phyloP scores from a whole-genome alignment of 2,888 invertebrate species.

The Andricus curvator region DNA sequence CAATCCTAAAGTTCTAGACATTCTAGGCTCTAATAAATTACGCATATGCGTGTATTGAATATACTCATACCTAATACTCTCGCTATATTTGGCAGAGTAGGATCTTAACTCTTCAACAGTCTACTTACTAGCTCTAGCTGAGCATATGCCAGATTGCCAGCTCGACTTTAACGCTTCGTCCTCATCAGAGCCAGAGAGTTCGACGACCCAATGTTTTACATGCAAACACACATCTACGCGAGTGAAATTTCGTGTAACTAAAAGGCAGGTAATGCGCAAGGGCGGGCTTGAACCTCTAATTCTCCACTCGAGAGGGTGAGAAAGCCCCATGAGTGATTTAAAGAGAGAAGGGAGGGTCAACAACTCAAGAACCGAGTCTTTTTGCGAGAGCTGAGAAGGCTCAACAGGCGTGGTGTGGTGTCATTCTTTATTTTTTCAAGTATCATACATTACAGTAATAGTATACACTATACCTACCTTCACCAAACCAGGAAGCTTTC shows the following conservation, averaged over 20 bases:
- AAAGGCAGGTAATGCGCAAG: slow-evolving; percentile 8
- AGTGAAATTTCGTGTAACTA: slow-evolving; percentile 16
- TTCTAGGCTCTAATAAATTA: neutral
- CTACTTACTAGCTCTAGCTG: slow-evolving; percentile 8
- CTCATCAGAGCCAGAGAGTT: slow-evolving; percentile 16
- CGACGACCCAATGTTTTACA: slow-evolving; percentile 24
- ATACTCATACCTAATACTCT: slow-evolving; percentile 3
- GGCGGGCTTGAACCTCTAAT: neutral
- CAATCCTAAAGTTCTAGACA: neutral
- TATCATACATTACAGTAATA: neutral
- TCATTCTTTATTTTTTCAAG: slow-evolving; percentile 10
- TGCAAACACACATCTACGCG: neutral
- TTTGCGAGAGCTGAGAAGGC: neutral
- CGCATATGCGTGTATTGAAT: slow-evolving; percentile 7
- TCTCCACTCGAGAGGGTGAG: neutral
- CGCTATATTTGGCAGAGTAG: slow-evolving; percentile 29
- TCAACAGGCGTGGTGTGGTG: slow-evolving; percentile 11
- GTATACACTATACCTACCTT: neutral
- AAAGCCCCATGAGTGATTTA: neutral
- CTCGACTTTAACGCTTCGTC: slow-evolving; percentile 10
- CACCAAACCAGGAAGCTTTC: neutral
- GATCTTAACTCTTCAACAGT: neutral
- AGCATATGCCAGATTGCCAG: neutral
- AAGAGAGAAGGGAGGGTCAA: neutral
- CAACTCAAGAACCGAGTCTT: neutral